Conservation (phyloP, 2,888 invertebrate genomes). For the Caprella mutica region DNA sequence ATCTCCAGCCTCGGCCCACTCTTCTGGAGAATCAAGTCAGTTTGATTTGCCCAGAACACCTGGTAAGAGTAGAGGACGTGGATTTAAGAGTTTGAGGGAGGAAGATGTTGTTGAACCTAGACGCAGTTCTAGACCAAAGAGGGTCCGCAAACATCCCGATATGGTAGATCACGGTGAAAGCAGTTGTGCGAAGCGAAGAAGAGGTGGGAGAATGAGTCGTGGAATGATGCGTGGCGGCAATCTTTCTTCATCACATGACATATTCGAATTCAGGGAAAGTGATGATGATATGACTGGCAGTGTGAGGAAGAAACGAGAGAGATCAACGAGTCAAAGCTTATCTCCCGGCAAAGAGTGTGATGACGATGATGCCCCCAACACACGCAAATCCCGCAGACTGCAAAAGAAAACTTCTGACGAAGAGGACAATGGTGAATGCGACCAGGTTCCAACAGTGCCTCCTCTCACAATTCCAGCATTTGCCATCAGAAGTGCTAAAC, state of each 20-base stretch:
- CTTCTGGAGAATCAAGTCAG: slow-evolving; percentile 13
- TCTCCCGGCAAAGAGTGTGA: background rate
- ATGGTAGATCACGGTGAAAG: slow-evolving; percentile 34
- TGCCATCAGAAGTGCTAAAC: background rate
- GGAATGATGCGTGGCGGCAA: slow-evolving; percentile 12
- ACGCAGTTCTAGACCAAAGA: slow-evolving; percentile 26
- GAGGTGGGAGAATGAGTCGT: slow-evolving; percentile 17
- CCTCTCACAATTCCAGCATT: slow-evolving; percentile 5
- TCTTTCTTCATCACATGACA: slow-evolving; percentile 16
- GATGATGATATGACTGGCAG: slow-evolving; percentile 28
- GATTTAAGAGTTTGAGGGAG: slow-evolving; percentile 14
- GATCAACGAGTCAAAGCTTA: background rate
- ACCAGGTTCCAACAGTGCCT: background rate
- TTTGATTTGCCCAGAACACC: slow-evolving; percentile 14
- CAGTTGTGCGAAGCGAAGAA: slow-evolving; percentile 18
- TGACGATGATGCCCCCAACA: background rate
- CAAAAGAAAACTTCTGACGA: slow-evolving; percentile 25
- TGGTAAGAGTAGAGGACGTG: slow-evolving; percentile 21
- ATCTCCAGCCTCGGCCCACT: background rate
- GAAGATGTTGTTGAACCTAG: slow-evolving; percentile 10
- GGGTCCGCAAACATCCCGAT: slow-evolving; percentile 28
- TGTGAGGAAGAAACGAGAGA: slow-evolving; percentile 15
- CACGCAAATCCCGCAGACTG: slow-evolving; percentile 24
- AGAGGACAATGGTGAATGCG: slow-evolving; percentile 4
- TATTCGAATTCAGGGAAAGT: slow-evolving; percentile 32